These are phyloP conservation scores for Gymnarchus niloticus DNA, from an alignment of 2,113 vertebrate species.

Conservation along the genomic window DNA sequence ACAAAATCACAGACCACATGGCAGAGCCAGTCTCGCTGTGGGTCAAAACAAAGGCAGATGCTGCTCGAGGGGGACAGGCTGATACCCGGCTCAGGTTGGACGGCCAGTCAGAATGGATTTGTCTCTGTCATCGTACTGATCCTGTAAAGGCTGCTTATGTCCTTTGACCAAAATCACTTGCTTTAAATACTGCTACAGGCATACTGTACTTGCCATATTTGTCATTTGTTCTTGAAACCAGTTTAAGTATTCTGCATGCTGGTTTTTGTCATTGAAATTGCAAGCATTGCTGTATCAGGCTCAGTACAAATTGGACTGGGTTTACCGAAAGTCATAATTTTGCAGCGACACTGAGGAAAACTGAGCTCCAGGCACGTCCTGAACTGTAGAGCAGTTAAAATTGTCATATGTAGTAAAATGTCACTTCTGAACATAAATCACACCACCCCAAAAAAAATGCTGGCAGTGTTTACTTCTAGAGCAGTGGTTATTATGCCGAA, in stretches of 20 bases:
- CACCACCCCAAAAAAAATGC: too few species aligned
- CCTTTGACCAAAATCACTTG: neutral
- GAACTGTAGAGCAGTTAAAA: too few species aligned
- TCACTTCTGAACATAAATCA: too few species aligned
- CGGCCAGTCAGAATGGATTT: neutral
- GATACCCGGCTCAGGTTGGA: conserved; percentile 69
- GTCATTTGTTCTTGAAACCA: neutral
- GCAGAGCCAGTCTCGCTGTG: conserved; percentile 72
- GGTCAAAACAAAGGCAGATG: conserved; percentile 76
- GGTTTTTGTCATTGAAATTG: neutral
- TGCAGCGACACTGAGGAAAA: too few species aligned
- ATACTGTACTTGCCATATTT: neutral
- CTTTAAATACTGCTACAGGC: neutral
- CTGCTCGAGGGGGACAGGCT: conserved; percentile 60
- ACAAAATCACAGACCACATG: conserved; percentile 54
- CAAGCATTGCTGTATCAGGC: neutral
- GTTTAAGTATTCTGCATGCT: neutral
- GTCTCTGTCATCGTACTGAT: neutral
- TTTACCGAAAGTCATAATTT: too few species aligned
- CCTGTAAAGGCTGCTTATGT: neutral
- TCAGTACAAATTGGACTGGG: too few species aligned
- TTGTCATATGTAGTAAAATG: too few species aligned
- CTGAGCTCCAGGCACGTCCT: too few species aligned
- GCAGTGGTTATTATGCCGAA: too few species aligned
- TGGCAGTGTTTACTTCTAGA: too few species aligned